phyloP scores from a whole-genome alignment of 2,888 invertebrate species.

The Panopea generosa region DNA sequence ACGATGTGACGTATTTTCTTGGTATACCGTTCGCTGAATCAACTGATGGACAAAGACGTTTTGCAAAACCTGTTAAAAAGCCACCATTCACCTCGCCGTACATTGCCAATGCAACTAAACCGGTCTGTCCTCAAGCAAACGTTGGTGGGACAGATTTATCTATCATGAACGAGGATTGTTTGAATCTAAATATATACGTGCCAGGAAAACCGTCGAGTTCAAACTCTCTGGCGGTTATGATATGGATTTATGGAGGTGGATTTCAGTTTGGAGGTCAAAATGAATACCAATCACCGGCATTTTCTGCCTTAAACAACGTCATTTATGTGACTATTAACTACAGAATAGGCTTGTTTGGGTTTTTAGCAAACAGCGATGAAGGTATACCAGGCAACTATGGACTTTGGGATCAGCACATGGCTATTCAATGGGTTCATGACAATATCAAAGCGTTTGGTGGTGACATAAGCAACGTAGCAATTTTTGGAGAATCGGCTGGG shows the following conservation, averaged over 20 bases:
- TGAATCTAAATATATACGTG: constrained; percentile 29
- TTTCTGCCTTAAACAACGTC: constrained; percentile 15
- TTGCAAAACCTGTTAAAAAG: constrained; percentile 30
- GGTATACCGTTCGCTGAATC: constrained; percentile 43
- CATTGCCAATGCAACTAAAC: neutral
- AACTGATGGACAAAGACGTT: constrained; percentile 14
- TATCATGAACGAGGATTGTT: constrained; percentile 31
- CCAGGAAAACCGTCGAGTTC: constrained; percentile 7
- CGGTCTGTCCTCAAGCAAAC: constrained; percentile 19
- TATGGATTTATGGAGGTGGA: constrained; percentile 15
- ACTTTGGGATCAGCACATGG: constrained; percentile 50
- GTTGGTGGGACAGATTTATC: neutral
- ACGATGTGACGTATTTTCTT: constrained; percentile 1
- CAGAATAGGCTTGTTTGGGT: constrained; percentile 6
- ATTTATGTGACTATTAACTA: constrained; percentile 18
- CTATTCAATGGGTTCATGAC: constrained; percentile 43
- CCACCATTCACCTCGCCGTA: constrained; percentile 8
- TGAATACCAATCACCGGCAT: neutral
- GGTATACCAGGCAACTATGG: constrained; percentile 23
- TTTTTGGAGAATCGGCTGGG: constrained; percentile 44
- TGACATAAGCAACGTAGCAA: constrained; percentile 9
- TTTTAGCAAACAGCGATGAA: neutral
- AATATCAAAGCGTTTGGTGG: constrained; percentile 41
- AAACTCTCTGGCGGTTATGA: constrained; percentile 12
- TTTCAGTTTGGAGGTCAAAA: constrained; percentile 2